phyloP scores from a whole-genome alignment of 2,113 vertebrate species.

The Salvelinus sp. region DNA sequence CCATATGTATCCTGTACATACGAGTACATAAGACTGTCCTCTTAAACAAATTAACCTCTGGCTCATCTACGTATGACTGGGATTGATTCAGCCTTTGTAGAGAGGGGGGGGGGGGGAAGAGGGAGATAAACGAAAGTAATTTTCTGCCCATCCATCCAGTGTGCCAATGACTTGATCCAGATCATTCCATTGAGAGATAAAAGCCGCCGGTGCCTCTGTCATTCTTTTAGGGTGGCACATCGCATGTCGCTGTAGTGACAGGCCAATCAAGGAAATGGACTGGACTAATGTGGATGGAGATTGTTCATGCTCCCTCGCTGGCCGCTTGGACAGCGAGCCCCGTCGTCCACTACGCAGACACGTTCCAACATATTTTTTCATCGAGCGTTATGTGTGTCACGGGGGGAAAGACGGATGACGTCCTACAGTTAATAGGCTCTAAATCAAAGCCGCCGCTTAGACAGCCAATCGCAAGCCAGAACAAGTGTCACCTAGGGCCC shows the following conservation, averaged over 20 bases:
- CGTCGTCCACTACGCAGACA: neutral
- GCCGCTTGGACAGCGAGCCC: neutral
- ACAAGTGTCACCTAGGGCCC: neutral
- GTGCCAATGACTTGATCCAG: neutral
- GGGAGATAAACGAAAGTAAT: neutral
- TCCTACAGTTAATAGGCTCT: neutral
- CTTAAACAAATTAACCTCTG: no score
- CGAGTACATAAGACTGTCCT: no score
- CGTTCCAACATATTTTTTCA: neutral
- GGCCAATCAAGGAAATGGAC: conserved; percentile 4
- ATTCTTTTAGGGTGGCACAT: neutral
- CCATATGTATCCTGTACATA: no score
- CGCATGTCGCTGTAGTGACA: neutral
- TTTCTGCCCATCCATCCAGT: neutral
- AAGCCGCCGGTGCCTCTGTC: neutral
- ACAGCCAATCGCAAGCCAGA: neutral
- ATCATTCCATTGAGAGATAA: neutral
- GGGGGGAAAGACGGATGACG: neutral
- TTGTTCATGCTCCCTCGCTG: neutral
- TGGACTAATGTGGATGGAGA: neutral
- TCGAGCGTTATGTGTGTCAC: neutral
- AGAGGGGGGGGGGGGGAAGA: neutral
- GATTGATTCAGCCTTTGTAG: neutral
- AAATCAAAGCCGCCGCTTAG: neutral
- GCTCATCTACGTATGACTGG: no score